phyloP scores from a whole-genome alignment of 2,113 vertebrate genomes.

The Melanerpes formicivorus region DNA sequence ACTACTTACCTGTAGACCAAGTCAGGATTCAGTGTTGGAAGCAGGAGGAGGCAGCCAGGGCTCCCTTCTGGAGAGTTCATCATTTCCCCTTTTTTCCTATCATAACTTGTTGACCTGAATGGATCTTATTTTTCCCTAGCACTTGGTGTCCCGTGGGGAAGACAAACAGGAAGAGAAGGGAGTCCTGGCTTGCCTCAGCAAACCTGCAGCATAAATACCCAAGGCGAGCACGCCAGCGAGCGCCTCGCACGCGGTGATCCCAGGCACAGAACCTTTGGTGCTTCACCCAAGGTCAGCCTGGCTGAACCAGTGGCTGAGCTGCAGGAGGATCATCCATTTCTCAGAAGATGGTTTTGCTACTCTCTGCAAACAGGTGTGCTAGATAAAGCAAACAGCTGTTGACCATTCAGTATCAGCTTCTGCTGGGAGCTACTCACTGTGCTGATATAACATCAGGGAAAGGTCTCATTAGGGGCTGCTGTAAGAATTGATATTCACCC shows the following conservation, averaged over 20 bases:
- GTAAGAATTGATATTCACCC: neutral
- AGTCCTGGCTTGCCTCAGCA: neutral
- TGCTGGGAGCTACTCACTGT: neutral
- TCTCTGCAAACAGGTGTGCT: neutral
- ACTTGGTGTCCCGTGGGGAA: neutral
- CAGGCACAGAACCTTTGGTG: neutral
- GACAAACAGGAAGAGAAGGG: neutral
- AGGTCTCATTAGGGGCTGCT: neutral
- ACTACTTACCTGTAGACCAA: neutral
- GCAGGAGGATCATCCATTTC: neutral
- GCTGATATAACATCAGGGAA: neutral
- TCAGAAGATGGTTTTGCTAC: neutral
- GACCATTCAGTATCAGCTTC: neutral
- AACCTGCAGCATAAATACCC: neutral
- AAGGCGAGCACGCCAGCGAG: rapidly evolving
- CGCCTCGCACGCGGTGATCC: neutral
- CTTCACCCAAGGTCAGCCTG: neutral
- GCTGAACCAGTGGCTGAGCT: neutral
- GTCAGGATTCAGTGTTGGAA: neutral
- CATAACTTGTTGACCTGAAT: neutral
- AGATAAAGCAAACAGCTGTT: neutral
- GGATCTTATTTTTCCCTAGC: neutral
- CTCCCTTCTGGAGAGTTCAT: neutral
- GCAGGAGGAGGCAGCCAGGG: neutral
- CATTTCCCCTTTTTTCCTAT: neutral